Percentiles rank a stretch among this genome's conserved stretches.
These are phyloP conservation scores for Trichopoda pennipes DNA, from an alignment of 2,888 invertebrate species.

Conservation along the genomic window DNA sequence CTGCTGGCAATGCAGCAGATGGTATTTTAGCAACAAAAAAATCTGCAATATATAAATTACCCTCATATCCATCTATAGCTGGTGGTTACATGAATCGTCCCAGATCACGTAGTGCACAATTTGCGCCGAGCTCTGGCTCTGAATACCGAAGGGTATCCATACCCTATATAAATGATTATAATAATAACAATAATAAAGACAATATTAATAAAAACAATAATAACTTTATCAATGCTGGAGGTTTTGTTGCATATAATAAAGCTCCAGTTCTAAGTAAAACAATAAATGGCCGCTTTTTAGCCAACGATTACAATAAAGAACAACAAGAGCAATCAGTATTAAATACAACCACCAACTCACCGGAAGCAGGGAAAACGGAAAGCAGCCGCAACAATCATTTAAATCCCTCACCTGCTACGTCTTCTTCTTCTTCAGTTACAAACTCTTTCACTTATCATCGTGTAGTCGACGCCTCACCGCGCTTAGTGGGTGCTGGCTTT, in stretches of 20 bases:
- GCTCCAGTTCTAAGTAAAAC: constrained; percentile 39
- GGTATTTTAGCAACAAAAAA: constrained; percentile 70
- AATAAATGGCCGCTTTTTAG: constrained; percentile 49
- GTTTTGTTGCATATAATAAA: constrained; percentile 61
- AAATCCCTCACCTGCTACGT: not conserved
- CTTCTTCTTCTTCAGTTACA: constrained; percentile 70
- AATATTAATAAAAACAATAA: constrained; percentile 60
- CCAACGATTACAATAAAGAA: constrained; percentile 41
- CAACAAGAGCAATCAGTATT: constrained; percentile 35
- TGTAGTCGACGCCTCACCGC: constrained; percentile 77
- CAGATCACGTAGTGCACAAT: constrained; percentile 76
- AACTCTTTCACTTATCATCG: constrained; percentile 80
- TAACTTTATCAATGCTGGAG: constrained; percentile 64
- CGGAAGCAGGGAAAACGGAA: constrained; percentile 27
- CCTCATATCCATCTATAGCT: constrained; percentile 75
- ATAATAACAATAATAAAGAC: constrained; percentile 42
- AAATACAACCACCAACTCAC: constrained; percentile 45
- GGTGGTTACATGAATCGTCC: constrained; percentile 75
- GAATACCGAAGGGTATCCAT: constrained; percentile 61
- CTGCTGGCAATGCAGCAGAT: constrained; percentile 9
- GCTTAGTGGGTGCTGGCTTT: constrained; percentile 74
- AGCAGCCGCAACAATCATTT: constrained; percentile 17
- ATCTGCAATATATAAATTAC: constrained; percentile 74
- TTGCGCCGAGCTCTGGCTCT: constrained; percentile 74
- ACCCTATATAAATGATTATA: constrained; percentile 29